phyloP scores from a whole-genome alignment of 2,888 invertebrate genomes.

The Pseudococcus viburni region DNA sequence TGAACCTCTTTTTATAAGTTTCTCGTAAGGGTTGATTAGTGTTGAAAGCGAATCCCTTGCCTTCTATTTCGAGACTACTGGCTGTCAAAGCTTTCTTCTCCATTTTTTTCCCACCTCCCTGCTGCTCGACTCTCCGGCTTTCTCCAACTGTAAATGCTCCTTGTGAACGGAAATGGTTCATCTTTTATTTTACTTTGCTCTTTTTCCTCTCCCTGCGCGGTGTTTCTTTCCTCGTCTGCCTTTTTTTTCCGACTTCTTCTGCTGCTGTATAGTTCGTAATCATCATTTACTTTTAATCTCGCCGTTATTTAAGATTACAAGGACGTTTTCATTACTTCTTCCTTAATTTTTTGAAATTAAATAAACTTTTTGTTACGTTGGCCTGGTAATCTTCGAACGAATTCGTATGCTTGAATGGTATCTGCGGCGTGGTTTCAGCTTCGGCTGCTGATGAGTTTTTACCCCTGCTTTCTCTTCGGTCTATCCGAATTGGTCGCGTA shows the following conservation, averaged over 20 bases:
- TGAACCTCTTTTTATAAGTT: constrained; percentile 62
- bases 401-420: constrained; percentile 2
- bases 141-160: constrained; percentile 45
- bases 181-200: constrained; percentile 43
- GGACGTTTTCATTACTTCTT: constrained; percentile 49
- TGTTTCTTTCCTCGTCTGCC: background rate
- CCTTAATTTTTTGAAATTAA: constrained; percentile 52
- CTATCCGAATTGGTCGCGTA: too few relatives aligned
- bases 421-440: background rate
- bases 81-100: constrained; percentile 56
- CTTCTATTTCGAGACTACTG: constrained; percentile 54
- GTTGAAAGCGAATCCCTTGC: constrained; percentile 59
- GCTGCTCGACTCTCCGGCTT: background rate
- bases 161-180: constrained; percentile 56
- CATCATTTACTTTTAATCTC: constrained; percentile 61
- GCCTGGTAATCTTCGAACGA: background rate
- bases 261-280: constrained; percentile 41
- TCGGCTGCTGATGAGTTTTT: background rate
- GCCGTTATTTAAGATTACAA: constrained; percentile 59
- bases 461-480: background rate
- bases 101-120: constrained; percentile 12
- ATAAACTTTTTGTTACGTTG: constrained; percentile 45
- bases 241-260: constrained; percentile 11
- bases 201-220: background rate
- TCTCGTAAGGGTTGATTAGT: constrained; percentile 63